Evolutionary conservation across 2,888 invertebrate species (phyloP), one percentile per base, ranked within the genome.

Genomic region (Apamea sordens): DNA sequence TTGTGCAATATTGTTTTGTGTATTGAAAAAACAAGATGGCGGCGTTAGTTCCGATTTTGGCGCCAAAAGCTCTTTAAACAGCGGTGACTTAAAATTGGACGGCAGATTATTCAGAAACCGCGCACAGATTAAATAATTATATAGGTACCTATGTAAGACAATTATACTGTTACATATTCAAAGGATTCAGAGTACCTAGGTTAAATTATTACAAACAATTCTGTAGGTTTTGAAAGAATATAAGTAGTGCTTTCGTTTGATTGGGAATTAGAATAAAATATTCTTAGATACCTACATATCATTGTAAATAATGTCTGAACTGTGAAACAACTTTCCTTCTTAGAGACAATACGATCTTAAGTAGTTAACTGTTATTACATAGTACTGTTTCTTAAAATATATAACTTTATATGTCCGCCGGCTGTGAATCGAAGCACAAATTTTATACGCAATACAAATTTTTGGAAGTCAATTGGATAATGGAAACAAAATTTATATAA

Each of bases 381-480:
- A 86, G 53, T 71, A 79, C 44, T 32, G 65, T 83, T 80, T 85
- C 74, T 65, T 72, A 63, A 53, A 56, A 70, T 65, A 36, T 50
- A 50, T 80, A 80, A 77, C 65, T 71, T 63, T 83, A 88, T 81
- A 86, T 84, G 80, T 88, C 86, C 73, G 50, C 86, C 86, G 92
- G 93, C 92, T 93, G 93, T 93, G 92, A 92, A 88, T 85, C 80
- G 79, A 89, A 91, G 92, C 93, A 92, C 91, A 93, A 91, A 88
- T 84, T 87, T 89, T 86, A 74, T 83, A 88, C 68, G 36, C 61
- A 76, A 74, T 44, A 77, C 67, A 85, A 84, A 69, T 79, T 73
- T 76, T 80, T 77, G 63, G 73, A 79, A 78, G 80, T 81, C 84
- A 87, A 87, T 88, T 84, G 64, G 64, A 28, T 64, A 83, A 44